Percentiles rank a stretch among this genome's conserved stretches.
phyloP scores from a whole-genome alignment of 2,113 vertebrate genomes.

The Telmatochromis sp. region DNA sequence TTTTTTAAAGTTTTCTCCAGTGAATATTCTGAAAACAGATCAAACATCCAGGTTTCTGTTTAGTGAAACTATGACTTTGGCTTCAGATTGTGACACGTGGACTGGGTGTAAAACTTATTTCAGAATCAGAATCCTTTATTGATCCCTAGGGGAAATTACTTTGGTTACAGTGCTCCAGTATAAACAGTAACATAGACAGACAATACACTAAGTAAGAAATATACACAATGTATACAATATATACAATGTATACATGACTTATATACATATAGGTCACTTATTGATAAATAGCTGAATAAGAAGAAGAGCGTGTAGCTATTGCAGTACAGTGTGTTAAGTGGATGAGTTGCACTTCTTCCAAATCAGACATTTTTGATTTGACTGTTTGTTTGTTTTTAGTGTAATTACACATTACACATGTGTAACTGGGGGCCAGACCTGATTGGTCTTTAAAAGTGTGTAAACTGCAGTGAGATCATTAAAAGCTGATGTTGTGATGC shows the following conservation, averaged over 20 bases:
- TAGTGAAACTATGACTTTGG: not conserved
- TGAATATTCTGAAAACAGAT: not conserved
- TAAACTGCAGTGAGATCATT: not conserved
- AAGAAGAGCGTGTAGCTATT: not conserved
- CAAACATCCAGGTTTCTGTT: not conserved
- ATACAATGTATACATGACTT: not conserved
- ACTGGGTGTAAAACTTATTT: accelerated
- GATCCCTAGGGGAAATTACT: accelerated
- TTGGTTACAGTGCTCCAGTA: not conserved
- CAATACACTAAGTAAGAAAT: not conserved
- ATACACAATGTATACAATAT: not conserved
- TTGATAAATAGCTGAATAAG: not conserved
- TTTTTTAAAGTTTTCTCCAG: not conserved
- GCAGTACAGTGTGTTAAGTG: not conserved
- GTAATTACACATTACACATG: not conserved
- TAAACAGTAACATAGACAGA: not conserved
- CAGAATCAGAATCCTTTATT: not conserved
- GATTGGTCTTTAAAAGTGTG: not conserved
- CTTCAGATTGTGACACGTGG: not conserved
- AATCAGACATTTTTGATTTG: not conserved
- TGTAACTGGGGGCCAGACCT: not conserved
- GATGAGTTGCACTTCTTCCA: not conserved
- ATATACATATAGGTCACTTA: not conserved
- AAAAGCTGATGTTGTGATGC: not conserved
- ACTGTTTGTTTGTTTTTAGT: not conserved